These are phyloP conservation scores for Chymomyza amoena DNA, from an alignment of 2,888 invertebrate species.

Conservation along the genomic window DNA sequence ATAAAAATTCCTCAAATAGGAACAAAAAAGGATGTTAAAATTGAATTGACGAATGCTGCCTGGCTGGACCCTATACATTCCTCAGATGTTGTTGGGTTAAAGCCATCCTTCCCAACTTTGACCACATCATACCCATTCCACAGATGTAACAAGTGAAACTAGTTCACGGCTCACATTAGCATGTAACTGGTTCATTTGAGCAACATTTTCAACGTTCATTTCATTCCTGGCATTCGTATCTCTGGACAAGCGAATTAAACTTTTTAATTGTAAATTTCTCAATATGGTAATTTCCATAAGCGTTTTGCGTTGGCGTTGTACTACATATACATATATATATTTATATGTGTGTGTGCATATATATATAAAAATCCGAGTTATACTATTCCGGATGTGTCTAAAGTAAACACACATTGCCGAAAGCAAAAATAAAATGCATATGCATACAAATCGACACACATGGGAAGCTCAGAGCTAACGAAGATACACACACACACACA, in stretches of 20 bases:
- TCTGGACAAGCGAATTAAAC: not conserved
- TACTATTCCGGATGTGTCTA: slow-evolving; percentile 72
- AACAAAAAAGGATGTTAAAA: too few species aligned
- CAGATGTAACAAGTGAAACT: not conserved
- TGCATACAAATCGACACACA: slow-evolving; percentile 47
- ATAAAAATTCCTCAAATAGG: too few species aligned
- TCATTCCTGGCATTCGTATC: not conserved
- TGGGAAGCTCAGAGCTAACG: slow-evolving; percentile 28
- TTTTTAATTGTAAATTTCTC: slow-evolving; percentile 69
- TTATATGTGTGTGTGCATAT: too few species aligned
- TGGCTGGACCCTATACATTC: too few species aligned
- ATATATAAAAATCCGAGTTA: not conserved
- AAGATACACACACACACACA: slow-evolving; percentile 8
- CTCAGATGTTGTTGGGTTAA: too few species aligned
- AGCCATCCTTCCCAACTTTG: too few species aligned
- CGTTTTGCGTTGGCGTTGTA: slow-evolving; percentile 32
- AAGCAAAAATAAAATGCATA: slow-evolving; percentile 5
- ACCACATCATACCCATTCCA: not conserved
- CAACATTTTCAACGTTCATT: not conserved
- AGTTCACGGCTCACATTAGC: not conserved
- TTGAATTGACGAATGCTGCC: too few species aligned
- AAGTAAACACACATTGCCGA: slow-evolving; percentile 43
- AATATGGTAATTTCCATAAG: slow-evolving; percentile 72
- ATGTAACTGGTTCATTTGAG: not conserved
- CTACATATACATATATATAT: not conserved